Base-by-base conservation (phyloP, 2,797 vertebrate species). In the Prionace glauca region DNA sequence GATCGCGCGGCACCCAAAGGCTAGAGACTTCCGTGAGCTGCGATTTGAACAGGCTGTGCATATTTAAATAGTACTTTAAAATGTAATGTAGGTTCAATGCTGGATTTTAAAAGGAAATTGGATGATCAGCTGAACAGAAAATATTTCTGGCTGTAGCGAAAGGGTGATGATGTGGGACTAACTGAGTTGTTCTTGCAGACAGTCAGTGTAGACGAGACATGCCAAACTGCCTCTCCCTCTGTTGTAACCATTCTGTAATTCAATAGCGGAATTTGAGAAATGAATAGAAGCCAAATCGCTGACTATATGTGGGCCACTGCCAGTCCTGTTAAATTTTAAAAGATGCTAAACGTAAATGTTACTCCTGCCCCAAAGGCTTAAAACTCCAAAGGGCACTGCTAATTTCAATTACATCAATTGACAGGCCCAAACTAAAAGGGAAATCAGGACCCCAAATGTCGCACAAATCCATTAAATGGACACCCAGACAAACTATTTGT, bases 351-450 rank as follows among this genome's bases (percentile, higher is more conserved):
- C 87, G 60, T 81, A 81, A 81, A 84, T 84, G 79, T 20, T 41
- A 84, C 79, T 45, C 18, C 16, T n/a, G 11, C 87, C 56, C 22
- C 50, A 60, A 29, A 29, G 45, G 56, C 67, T 74, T 94, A 94
- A 92, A 74, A 56, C 69, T 45, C 26, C 71, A 94, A 94, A 72
- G 74, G 93, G 93, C 87, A 90, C 60, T 12, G 26, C 87, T 62
- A 56, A 84, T 5, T 92, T 67, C 62, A 92, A n/a, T 92, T 67
- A 41, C n/a, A 91, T 91, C 88, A 91, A 91, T 65, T 91, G 88
- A 22, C 32, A 91, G 88, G n/a, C 60, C 62, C 92, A 94, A 41
- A 50, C 50, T 69, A 71, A 94, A 50, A 94, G 71, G 50, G 69
- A 8, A 93, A 45, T 72, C 45, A 2, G 69, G 69, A 94, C 24